phyloP scores from a whole-genome alignment of 2,888 invertebrate genomes.

The Cephus pulcher region DNA sequence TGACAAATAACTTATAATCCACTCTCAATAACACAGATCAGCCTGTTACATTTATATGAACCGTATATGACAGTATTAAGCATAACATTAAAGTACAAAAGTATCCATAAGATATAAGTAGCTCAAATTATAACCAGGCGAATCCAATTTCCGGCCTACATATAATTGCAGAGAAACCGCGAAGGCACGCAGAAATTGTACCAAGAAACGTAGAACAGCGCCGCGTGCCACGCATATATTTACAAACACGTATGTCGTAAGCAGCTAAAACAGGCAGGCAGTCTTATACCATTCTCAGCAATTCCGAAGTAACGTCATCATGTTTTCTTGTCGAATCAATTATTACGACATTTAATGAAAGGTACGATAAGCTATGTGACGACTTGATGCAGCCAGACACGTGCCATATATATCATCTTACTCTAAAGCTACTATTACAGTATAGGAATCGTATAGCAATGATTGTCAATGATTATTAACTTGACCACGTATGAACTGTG shows the following conservation, averaged over 20 bases:
- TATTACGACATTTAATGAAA: not conserved
- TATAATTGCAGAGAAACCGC: not conserved
- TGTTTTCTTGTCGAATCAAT: not conserved
- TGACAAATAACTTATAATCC: not conserved
- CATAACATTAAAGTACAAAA: not conserved
- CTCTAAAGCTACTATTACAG: too few species aligned
- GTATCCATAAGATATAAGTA: not conserved
- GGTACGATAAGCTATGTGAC: not conserved
- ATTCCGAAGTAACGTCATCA: not conserved
- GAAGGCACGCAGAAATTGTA: not conserved
- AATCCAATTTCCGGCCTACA: not conserved
- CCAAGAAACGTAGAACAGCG: not conserved
- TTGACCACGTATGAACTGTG: slow-evolving; percentile 28
- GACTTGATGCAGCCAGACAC: not conserved
- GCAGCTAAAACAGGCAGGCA: not conserved
- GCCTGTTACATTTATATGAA: not conserved
- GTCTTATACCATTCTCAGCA: not conserved
- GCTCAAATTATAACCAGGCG: not conserved
- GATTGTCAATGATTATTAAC: slow-evolving; percentile 26
- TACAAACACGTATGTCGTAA: not conserved
- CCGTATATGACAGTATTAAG: not conserved
- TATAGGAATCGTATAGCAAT: not conserved
- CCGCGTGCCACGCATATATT: not conserved
- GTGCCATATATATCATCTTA: not conserved
- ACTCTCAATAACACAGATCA: not conserved